Evolutionary conservation across 2,113 vertebrate genomes (phyloP).

Genomic region (Pseudorhombus dupliciocellatus): DNA sequence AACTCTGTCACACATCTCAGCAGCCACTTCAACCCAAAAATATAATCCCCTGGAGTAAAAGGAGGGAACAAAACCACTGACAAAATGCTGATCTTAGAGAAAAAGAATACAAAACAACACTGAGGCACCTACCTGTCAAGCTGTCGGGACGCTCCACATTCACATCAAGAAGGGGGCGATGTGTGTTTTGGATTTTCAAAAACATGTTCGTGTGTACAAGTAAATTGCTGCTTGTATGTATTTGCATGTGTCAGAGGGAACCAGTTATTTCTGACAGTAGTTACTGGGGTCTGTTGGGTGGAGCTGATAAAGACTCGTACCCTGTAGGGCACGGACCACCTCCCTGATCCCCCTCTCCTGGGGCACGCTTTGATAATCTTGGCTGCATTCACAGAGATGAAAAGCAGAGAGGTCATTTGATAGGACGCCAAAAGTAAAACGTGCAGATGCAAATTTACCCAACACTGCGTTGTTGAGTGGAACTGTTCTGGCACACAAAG

Average conservation of each 20-base stretch:
- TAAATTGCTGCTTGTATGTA: slow-evolving; percentile 47
- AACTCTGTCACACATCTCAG: slow-evolving; percentile 57
- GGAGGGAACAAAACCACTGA: slow-evolving; percentile 70
- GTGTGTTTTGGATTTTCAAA: slow-evolving; percentile 57
- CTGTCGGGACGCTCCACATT: slow-evolving; percentile 61
- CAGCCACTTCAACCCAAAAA: slow-evolving; percentile 59
- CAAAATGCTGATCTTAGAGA: slow-evolving; percentile 68
- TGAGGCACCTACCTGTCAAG: slow-evolving; percentile 66
- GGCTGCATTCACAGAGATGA: slow-evolving; percentile 33
- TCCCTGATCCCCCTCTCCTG: slow-evolving; percentile 8
- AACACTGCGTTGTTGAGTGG: background rate
- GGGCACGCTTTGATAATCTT: slow-evolving; percentile 48
- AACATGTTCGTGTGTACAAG: slow-evolving; percentile 44
- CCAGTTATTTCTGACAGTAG: slow-evolving; percentile 51
- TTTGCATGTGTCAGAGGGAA: slow-evolving; percentile 41
- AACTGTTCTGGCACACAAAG: background rate
- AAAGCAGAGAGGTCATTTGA: background rate
- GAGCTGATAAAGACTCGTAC: slow-evolving; percentile 58
- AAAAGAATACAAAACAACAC: slow-evolving; percentile 63
- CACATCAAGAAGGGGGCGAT: slow-evolving; percentile 55
- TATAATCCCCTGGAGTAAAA: slow-evolving; percentile 70
- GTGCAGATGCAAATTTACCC: background rate
- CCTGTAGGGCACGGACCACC: slow-evolving; percentile 30
- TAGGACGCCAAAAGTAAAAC: slow-evolving; percentile 21
- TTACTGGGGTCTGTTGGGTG: slow-evolving; percentile 43